Evolutionary conservation across 1,140 invertebrate species (phyloP).

Genomic region (Scaptomyza hsui): DNA sequence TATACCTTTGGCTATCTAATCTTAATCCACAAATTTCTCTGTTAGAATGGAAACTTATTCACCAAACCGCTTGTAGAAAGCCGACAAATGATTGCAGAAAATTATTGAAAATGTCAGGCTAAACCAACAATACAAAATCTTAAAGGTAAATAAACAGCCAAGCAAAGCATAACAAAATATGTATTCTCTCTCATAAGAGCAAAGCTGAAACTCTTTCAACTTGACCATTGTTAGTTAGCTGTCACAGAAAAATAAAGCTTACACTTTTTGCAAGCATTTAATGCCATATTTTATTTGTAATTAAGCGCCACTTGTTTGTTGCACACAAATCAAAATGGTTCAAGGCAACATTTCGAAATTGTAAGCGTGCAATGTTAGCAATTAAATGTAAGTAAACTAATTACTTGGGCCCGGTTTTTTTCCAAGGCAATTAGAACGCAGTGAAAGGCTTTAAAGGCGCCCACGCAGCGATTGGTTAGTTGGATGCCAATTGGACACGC

Average conservation of each 20-base stretch:
- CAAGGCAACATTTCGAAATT: conserved; percentile 61
- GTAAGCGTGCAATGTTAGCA: conserved; percentile 33
- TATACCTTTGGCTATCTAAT: too few species aligned
- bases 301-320: conserved; percentile 19
- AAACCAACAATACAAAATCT: neutral
- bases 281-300: conserved; percentile 1
- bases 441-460: conserved; percentile 50
- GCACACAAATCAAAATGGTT: conserved; percentile 58
- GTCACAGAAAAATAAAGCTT: conserved; percentile 25
- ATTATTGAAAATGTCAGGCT: neutral
- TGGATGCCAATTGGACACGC: conserved; percentile 36
- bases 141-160: too few species aligned
- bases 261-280: conserved; percentile 33
- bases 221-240: conserved; percentile 24
- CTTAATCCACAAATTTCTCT: neutral
- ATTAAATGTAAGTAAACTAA: conserved; percentile 38
- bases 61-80: neutral
- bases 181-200: too few species aligned
- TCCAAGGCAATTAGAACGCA: conserved; percentile 71
- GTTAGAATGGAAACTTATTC: conserved; percentile 12
- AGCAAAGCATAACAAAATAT: too few species aligned
- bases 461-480: conserved; percentile 50
- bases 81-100: neutral
- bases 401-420: conserved; percentile 5
- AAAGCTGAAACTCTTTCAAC: neutral